phyloP scores from a whole-genome alignment of 2,113 vertebrate genomes.

The Bubo blakistoni region DNA sequence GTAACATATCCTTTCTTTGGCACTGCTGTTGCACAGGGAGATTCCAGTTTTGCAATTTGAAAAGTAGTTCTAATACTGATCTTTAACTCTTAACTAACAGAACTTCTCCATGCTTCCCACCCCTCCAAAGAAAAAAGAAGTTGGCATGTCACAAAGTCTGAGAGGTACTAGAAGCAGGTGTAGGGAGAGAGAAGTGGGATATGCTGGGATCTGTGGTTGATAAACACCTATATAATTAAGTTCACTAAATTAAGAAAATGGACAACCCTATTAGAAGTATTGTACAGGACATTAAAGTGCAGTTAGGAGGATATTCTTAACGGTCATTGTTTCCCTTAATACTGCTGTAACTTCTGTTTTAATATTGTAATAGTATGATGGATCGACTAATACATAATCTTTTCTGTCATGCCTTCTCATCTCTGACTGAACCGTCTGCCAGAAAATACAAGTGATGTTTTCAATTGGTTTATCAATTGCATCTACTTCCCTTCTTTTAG shows the following conservation, averaged over 20 bases:
- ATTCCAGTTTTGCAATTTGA: neutral
- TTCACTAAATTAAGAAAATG: neutral
- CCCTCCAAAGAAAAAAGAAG: neutral
- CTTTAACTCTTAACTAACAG: neutral
- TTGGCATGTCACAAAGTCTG: neutral
- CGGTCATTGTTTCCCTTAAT: neutral
- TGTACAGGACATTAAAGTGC: neutral
- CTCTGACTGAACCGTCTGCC: neutral
- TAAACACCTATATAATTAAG: neutral
- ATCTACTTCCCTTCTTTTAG: conserved; percentile 50
- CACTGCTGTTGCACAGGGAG: neutral
- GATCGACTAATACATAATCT: neutral
- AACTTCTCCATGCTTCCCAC: neutral
- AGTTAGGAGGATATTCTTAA: neutral
- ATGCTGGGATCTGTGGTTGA: neutral
- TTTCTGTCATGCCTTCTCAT: neutral
- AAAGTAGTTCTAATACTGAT: neutral
- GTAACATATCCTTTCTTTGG: neutral
- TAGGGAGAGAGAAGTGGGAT: neutral
- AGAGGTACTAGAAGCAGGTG: neutral
- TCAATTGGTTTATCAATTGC: neutral
- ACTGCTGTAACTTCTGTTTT: neutral
- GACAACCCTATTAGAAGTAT: neutral
- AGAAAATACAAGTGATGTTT: neutral
- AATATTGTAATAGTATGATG: neutral